Evolutionary conservation across 1,140 invertebrate genomes (phyloP), one percentile per base, ranked within the genome.

Genomic region (Heliconius himera): DNA sequence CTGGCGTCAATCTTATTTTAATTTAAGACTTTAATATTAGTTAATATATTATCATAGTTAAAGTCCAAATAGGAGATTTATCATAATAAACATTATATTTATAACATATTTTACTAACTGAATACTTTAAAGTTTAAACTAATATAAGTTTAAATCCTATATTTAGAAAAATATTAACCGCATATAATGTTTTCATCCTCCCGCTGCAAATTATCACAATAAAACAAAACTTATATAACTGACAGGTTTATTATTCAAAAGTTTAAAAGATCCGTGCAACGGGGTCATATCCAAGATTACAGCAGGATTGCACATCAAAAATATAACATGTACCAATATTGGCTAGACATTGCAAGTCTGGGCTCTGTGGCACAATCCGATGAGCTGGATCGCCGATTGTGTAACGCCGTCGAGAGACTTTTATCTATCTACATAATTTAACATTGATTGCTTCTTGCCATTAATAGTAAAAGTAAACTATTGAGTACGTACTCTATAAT

Each of bases 321-420:
- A 70, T 79, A 75, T 70, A 54, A 41, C 75, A 79, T 76, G 70
- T 76, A 74, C 33, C 36, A 76, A 70, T 54, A 70, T 76, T 66
- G 38, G 54, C 6, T 75, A 75, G 26, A 76, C 29, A 54, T 51
- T 76, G 70, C 70, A 77, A 49, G 76, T 73, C 51, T 46, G 41
- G 41, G 13, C 41, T 46, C 41, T 80, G 79, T 80, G 79, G 56
- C 70, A 70, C 70, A 80, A 80, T 80, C 79, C 70, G 71, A 80
- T 80, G 79, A 80, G 74, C 29, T 80, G 78, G 70, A 76, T 76
- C 66, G 49, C n/a, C n/a, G n/a, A n/a, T 80, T 80, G 73, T 74
- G 78, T 79, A 75, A 79, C 9, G 8, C 54, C 60, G 54, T n/a
- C 16, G 51, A 33, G 51, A 33, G 29, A 49, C 29, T 51, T 13